Evolutionary conservation across 2,888 invertebrate genomes (phyloP).

Genomic region (Dinocampus coccinellae): DNA sequence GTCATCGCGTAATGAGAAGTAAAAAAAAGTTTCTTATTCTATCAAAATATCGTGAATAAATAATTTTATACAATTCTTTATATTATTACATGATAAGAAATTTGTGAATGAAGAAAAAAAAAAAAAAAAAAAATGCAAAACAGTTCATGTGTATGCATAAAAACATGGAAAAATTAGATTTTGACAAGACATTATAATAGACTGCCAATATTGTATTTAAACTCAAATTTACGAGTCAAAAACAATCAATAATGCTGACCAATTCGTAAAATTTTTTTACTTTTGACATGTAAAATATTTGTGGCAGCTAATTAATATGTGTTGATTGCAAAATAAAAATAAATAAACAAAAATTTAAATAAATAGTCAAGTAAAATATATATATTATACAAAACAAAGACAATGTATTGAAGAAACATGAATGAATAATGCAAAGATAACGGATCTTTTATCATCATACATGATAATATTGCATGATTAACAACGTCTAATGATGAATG

Average conservation of each 20-base stretch:
- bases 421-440: not conserved
- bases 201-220: constrained; percentile 31
- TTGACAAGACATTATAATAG: constrained; percentile 31
- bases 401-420: not conserved
- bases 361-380: not conserved
- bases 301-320: not conserved
- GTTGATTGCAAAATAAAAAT: not conserved
- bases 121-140: not conserved
- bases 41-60: not conserved
- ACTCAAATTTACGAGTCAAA: not conserved
- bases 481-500: not conserved
- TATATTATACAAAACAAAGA: not conserved
- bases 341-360: not conserved
- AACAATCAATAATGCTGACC: constrained; percentile 11
- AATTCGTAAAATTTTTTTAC: constrained; percentile 19
- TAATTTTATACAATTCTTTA: constrained; percentile 36
- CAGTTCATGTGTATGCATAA: constrained; percentile 16
- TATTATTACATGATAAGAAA: constrained; percentile 16
- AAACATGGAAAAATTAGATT: constrained; percentile 5
- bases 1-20: not conserved
- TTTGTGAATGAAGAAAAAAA: constrained; percentile 5
- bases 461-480: not conserved
- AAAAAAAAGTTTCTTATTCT: not conserved
- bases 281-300: not conserved
- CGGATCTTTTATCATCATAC: not conserved